phyloP scores from a whole-genome alignment of 1,140 invertebrate species.

The Stratiolaelaps scimitus region DNA sequence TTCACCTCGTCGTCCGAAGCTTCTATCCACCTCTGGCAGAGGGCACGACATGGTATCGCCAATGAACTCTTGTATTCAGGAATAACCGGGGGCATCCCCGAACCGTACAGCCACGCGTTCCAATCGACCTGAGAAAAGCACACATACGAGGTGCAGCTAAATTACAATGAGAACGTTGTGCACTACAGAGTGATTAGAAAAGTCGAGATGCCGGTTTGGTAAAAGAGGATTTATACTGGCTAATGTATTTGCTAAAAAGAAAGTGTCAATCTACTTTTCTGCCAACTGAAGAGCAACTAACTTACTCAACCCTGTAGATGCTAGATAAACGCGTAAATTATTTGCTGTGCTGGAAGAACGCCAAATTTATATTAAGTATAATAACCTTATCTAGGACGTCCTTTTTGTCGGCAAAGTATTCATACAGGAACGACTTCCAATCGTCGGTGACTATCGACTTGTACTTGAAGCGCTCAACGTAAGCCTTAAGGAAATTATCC shows the following conservation, averaged over 20 bases:
- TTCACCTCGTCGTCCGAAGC: conserved; percentile 42
- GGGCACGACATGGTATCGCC: conserved; percentile 49
- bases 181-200: too few species aligned
- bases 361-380: too few species aligned
- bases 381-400: conserved; percentile 34
- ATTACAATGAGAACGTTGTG: too few species aligned
- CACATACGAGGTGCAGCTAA: too few species aligned
- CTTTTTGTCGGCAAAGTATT: conserved; percentile 55
- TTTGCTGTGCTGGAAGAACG: too few species aligned
- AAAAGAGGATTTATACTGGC: too few species aligned
- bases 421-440: conserved; percentile 62
- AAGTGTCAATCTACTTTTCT: too few species aligned
- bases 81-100: conserved; percentile 73
- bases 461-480: conserved; percentile 65
- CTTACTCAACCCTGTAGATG: too few species aligned
- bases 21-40: conserved; percentile 49
- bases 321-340: too few species aligned
- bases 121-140: conserved; percentile 69
- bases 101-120: conserved; percentile 64
- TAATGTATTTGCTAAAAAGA: too few species aligned
- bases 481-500: conserved; percentile 68
- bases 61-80: conserved; percentile 63
- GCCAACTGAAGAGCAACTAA: too few species aligned
- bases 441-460: conserved; percentile 67
- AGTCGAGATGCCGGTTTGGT: too few species aligned